These are phyloP conservation scores for Lathronympha strigana DNA, from an alignment of 2,888 invertebrate species.

Conservation along the genomic window DNA sequence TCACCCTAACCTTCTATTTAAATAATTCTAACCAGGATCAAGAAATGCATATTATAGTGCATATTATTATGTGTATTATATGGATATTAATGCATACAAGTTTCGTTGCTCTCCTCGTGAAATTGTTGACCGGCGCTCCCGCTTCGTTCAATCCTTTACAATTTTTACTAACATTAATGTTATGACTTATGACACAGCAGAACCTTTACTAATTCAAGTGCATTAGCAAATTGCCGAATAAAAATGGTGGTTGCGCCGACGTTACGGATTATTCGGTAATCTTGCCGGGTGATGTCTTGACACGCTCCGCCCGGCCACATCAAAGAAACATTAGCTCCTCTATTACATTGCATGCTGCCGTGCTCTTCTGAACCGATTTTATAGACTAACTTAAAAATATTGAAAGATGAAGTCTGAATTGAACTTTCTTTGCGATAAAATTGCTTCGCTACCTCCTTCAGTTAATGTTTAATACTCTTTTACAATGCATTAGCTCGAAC, in stretches of 20 bases:
- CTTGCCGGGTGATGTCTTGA: conserved; percentile 66
- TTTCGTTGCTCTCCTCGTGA: too few relatives aligned
- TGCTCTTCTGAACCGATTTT: conserved; percentile 49
- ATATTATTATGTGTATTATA: too few relatives aligned
- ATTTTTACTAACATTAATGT: background rate
- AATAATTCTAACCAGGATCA: too few relatives aligned
- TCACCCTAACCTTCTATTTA: too few relatives aligned
- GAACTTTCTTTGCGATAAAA: background rate
- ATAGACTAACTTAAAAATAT: background rate
- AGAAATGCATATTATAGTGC: too few relatives aligned
- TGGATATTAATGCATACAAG: too few relatives aligned
- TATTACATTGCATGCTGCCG: conserved; percentile 55
- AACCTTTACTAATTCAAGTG: conserved; percentile 8
- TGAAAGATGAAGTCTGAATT: background rate
- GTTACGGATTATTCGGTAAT: conserved; percentile 75
- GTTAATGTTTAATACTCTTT: too few relatives aligned
- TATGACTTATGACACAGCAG: background rate
- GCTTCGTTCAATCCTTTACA: too few relatives aligned
- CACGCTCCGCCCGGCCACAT: conserved; percentile 72
- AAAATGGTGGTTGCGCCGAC: conserved; percentile 13
- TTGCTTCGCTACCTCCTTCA: too few relatives aligned
- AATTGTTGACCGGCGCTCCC: too few relatives aligned
- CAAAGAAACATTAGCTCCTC: conserved; percentile 78
- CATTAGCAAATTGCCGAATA: conserved; percentile 24
- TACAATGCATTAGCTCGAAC: too few relatives aligned